Evolutionary conservation across 1,140 invertebrate species (phyloP).

Genomic region (Drusus annulatus): DNA sequence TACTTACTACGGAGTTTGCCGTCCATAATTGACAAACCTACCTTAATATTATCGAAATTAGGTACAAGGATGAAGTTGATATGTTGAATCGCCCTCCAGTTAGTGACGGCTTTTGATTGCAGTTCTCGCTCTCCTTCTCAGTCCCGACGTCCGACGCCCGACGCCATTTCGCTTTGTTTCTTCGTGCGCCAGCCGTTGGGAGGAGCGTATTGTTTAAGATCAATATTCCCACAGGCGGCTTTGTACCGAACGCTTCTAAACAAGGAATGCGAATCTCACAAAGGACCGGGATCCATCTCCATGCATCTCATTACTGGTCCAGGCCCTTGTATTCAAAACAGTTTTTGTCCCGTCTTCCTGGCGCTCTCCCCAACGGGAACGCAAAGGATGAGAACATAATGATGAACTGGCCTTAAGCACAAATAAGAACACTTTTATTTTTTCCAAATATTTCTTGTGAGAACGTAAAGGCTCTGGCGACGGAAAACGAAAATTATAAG

Average conservation of each 20-base stretch:
- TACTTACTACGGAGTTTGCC: no score
- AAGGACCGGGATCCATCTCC: constrained; percentile 18
- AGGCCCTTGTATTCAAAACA: constrained; percentile 29
- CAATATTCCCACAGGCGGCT: constrained; percentile 28
- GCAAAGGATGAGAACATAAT: constrained; percentile 3
- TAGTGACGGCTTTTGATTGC: no score
- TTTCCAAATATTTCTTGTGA: constrained; percentile 14
- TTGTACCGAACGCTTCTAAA: not conserved
- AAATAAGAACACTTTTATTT: constrained; percentile 11
- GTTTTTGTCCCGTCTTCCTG: not conserved
- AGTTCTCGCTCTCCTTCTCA: not conserved
- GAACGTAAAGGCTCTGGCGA: not conserved
- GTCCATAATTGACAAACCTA: no score
- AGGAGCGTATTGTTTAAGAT: constrained; percentile 20
- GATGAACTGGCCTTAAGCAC: not conserved
- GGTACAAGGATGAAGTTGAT: no score
- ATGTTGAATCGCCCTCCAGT: no score
- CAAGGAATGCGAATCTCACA: constrained; percentile 27
- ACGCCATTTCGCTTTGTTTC: not conserved
- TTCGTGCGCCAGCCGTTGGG: not conserved
- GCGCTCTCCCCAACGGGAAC: not conserved
- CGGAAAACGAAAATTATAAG: not conserved
- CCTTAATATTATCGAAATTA: no score
- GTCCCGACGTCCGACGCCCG: not conserved
- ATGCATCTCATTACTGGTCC: constrained; percentile 17